Percentiles rank a stretch among this genome's conserved stretches.
phyloP scores from a whole-genome alignment of 1,140 invertebrate genomes.

The Aphelenchoides avenae region DNA sequence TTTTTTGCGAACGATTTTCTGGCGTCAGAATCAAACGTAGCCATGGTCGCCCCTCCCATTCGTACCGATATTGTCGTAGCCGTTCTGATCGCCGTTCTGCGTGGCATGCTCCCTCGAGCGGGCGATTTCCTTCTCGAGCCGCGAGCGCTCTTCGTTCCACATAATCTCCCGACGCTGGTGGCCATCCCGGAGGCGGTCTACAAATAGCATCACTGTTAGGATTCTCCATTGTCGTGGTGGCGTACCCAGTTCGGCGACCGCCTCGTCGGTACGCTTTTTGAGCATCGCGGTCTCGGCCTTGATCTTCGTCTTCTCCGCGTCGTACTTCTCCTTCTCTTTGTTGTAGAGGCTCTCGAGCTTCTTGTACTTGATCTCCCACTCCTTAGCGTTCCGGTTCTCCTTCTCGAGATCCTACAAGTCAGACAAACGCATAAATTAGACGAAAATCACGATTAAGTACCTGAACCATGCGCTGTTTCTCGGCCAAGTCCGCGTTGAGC shows the following conservation, averaged over 20 bases:
- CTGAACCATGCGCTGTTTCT: conserved; percentile 30
- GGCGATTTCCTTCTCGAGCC: conserved; percentile 32
- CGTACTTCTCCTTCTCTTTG: conserved; percentile 54
- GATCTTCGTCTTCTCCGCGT: conserved; percentile 41
- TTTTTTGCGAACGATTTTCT: too few species aligned
- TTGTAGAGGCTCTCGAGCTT: conserved; percentile 54
- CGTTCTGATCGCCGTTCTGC: too few species aligned
- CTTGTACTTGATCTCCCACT: conserved; percentile 54
- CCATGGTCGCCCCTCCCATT: too few species aligned
- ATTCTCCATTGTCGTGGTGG: too few species aligned
- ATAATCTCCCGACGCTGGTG: conserved; percentile 28
- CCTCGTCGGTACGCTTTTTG: conserved; percentile 55
- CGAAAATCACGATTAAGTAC: background rate
- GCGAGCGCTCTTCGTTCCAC: conserved; percentile 23
- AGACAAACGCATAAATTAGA: background rate
- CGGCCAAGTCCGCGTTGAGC: conserved; percentile 37
- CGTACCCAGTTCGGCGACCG: conserved; percentile 23
- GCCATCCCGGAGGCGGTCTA: conserved; percentile 19
- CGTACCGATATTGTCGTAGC: too few species aligned
- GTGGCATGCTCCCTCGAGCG: conserved; percentile 14
- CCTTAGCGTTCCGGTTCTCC: conserved; percentile 29
- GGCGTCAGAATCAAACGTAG: too few species aligned
- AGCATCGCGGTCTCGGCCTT: conserved; percentile 47
- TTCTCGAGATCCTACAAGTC: conserved; percentile 32
- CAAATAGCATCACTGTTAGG: too few species aligned